These are phyloP conservation scores for Oxycera nigricornis DNA, from an alignment of 2,888 invertebrate species.

Conservation along the genomic window DNA sequence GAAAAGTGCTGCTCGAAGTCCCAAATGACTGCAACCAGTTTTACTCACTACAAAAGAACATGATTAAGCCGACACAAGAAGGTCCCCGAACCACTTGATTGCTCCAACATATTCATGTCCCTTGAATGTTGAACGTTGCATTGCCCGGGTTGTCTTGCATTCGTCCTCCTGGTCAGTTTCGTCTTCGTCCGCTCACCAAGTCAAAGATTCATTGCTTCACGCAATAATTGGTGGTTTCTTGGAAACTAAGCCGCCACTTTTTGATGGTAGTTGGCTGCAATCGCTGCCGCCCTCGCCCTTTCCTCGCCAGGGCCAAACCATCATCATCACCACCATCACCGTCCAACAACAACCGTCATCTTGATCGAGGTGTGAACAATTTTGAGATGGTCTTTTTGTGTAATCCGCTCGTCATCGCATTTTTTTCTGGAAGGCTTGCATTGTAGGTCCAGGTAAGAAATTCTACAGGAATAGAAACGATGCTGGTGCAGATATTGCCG, in stretches of 20 bases:
- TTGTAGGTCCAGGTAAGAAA: background rate
- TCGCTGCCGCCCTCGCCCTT: background rate
- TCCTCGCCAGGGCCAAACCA: no score
- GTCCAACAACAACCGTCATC: background rate
- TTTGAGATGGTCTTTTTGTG: conserved; percentile 6
- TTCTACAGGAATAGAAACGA: background rate
- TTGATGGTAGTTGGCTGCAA: background rate
- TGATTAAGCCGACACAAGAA: background rate
- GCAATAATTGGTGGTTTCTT: conserved; percentile 30
- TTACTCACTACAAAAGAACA: background rate
- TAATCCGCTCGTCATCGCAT: conserved; percentile 5
- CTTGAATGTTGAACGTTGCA: no score
- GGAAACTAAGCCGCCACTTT: conserved; percentile 36
- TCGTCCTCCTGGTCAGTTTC: background rate
- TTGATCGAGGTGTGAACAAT: conserved; percentile 35
- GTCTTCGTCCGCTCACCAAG: background rate
- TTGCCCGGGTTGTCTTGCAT: no score
- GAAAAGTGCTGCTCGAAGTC: no score
- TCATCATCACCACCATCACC: background rate
- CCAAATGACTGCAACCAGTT: background rate
- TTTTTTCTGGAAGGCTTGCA: background rate
- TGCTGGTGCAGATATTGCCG: no score
- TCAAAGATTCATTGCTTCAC: conserved; percentile 24
- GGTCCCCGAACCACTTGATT: background rate
- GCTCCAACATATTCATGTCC: no score